Base-by-base conservation (phyloP, 2,888 invertebrate species). In the Nomada lathburiana region DNA sequence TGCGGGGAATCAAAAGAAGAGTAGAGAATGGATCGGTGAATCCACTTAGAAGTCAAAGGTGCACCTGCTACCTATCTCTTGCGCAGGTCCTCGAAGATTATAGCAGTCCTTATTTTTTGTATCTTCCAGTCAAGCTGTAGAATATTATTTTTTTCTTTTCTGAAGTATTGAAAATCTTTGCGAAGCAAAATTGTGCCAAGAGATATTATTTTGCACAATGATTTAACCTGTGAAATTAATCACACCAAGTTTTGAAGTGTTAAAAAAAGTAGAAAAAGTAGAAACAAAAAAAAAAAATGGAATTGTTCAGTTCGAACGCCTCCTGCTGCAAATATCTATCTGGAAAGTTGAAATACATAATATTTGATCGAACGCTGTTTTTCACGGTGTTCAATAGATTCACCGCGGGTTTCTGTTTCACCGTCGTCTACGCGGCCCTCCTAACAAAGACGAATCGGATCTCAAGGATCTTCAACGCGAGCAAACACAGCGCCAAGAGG, bases 391-490 rank as follows among this genome's bases (percentile, higher is more conserved):
- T 76, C 62, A 92, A 53, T 91, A 97, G 97, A 92, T 97, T 97
- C 89, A 96, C 97, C n/a, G 97, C 98, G 0, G 98, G 98, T 4
- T 97, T 99, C 93, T 98, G 98, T 92, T 99, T 99, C 95, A 98
- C 99, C 0, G 97, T 99, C 64, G 98, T 99, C 57, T 99, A 99
- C 94, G 98, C 98, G 0, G 98, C 99, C 0, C 95, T 99, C 44
- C 95, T 99, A 72, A 99, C 99, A 67, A 99, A 99, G 95, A 99
- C 99, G 16, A 99, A 99, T 94, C 95, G 99, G 71, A 99, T 99
- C 85, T 97, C 99, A 0, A 95, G 99, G 65, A 99, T 99, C 92
- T 98, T 99, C 94, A 98, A 98, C 93, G 98, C 99, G n/a, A 98
- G 98, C 91, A 98, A 98, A 93, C 97, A 97, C 91, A 97, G 98